Evolutionary conservation across 2,888 invertebrate genomes (phyloP), one percentile per base, ranked within the genome.

Genomic region (Acrobasis consociella): DNA sequence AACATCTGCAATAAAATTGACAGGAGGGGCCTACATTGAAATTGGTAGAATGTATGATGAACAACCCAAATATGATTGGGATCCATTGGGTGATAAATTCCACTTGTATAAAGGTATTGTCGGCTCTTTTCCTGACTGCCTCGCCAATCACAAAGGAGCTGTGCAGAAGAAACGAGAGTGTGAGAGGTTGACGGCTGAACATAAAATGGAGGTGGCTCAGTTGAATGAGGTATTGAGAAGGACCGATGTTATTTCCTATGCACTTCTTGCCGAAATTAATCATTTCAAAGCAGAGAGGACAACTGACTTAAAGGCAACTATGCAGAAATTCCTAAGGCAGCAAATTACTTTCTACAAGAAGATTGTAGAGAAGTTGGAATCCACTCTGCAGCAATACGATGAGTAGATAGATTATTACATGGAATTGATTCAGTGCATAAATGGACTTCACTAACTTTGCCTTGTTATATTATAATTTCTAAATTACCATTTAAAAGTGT

Each of bases 71-170:
- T 94, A 94, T 63, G 98, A 98, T 85, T 97, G 97, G 96, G 97
- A 98, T 74, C 97, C 97, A 1, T 93, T 99, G 38, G 95, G 96
- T 53, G 99, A 99, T 85, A 96, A 97, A 73, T 94, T 99, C 69
- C 98, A 98, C 81, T 96, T 99, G 72, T 99, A 99, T 91, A 97
- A 97, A 85, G 99, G 99, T 61, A 95, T 99, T 62, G 95, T 99
- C 9, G 95, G 95, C 64, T 95, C 95, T 65, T 97, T 98, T 79
- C 99, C 99, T 0, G 99, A 99, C 75, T 96, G 97, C 60, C 93
- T 99, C 63, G 95, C 95, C 56, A 96, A 98, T 71, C 98, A 99
- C 80, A 98, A 97, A 93, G 97, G 95, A 73, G 97, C 97, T 1
- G 94, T 98, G 69, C 96, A 97, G 74, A 99, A 98, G 84, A 95